Evolutionary conservation across 2,797 vertebrate species (phyloP), one percentile per base, ranked within the genome.

Genomic region (Thalassophryne amazonica): DNA sequence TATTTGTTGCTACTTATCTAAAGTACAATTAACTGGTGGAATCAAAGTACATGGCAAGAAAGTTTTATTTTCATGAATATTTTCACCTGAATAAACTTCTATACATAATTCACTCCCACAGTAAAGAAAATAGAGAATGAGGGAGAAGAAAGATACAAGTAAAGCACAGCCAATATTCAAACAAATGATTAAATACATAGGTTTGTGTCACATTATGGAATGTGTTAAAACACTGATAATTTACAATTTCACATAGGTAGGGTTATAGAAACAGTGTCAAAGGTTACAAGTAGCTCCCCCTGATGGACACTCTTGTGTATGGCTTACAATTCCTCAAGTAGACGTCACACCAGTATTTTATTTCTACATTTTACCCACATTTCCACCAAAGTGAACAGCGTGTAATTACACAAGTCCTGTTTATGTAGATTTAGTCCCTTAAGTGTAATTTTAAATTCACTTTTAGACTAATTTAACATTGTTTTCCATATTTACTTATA

Each of bases 61-160:
- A 56, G 42, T 70, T 88, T 86, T 79, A 89, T 84, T 90, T 86
- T 81, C 56, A 88, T 81, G 60, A 81, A 86, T 70, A 65, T 68
- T 65, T 78, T 75, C 81, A 90, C 64, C 34, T 86, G 86, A 79
- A 88, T 83, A 85, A 87, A 86, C 68, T 85, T 90, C 66, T 90
- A 91, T 88, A 92, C 45, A 73, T 62, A 77, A 80, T 78, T 84
- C 46, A 73, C 78, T 80, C 83, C 82, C 68, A 78, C 36, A 60
- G 78, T 70, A 88, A 76, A 81, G 69, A 56, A 48, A 70, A 81
- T 47, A 69, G 70, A 78, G 32, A 58, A 69, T 70, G 51, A 60
- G 68, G 51, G 59, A 48, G 67, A 49, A 38, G 22, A 35, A 15
- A 14, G 8, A 27, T 47, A 28, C 73, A 58, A 46, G 32, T 24